Percentiles rank a stretch among this genome's conserved stretches.
Conservation (phyloP, 1,140 invertebrate species). For the Cyphomyrmex costatus region DNA sequence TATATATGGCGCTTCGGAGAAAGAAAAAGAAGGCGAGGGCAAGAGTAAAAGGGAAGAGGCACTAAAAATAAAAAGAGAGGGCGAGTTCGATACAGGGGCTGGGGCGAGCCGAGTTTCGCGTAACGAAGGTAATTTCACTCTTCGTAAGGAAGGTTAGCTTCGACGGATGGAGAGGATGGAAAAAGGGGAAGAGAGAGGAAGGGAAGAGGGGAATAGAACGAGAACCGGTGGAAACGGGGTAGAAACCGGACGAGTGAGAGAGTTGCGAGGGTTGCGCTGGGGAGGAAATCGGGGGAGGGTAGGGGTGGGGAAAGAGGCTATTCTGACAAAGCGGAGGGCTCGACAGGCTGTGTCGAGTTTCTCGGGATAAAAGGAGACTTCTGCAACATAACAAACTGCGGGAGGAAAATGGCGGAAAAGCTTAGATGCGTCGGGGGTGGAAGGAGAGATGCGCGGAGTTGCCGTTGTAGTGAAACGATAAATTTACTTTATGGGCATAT, state of each 20-base stretch:
- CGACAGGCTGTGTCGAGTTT: slow-evolving; percentile 79
- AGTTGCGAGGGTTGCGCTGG: slow-evolving; percentile 77
- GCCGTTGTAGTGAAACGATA: not conserved
- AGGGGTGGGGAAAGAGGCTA: slow-evolving; percentile 79
- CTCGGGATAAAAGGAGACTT: slow-evolving; percentile 77
- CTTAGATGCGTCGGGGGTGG: slow-evolving; percentile 2
- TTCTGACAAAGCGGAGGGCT: slow-evolving; percentile 71
- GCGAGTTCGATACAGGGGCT: slow-evolving; percentile 79
- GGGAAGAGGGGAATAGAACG: not conserved
- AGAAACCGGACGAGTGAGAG: slow-evolving; percentile 74
- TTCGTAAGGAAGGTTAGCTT: slow-evolving; percentile 81
- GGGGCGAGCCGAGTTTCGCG: slow-evolving; percentile 83
- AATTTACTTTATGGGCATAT: not conserved
- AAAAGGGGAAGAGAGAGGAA: not conserved
- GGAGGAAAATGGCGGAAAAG: slow-evolving; percentile 68
- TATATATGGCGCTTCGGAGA: slow-evolving; percentile 7
- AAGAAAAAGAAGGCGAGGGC: slow-evolving; percentile 37
- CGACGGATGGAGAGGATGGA: slow-evolving; percentile 17
- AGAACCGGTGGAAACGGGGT: slow-evolving; percentile 69
- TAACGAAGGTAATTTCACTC: slow-evolving; percentile 87
- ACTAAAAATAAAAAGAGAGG: slow-evolving; percentile 76
- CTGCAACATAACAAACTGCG: slow-evolving; percentile 80
- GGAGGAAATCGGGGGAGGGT: slow-evolving; percentile 69
- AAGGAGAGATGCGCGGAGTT: slow-evolving; percentile 7
- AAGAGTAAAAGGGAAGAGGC: slow-evolving; percentile 63